Conservation (phyloP, 2,113 vertebrate genomes). For the Peromyscus leucopus region DNA sequence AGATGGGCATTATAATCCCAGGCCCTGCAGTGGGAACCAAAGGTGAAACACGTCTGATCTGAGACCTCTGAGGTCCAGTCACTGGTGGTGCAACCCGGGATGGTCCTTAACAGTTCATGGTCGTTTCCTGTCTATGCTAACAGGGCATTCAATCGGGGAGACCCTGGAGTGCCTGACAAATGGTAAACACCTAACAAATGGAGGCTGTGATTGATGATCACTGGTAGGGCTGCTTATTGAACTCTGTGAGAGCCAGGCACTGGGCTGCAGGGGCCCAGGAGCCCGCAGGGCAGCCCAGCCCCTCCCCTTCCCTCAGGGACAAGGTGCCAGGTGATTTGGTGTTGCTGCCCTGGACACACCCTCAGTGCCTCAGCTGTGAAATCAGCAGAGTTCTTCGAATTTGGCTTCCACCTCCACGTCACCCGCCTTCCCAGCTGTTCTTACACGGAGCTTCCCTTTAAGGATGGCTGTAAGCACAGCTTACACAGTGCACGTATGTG, state of each 20-base stretch:
- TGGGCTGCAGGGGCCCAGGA: background rate
- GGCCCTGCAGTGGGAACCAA: rapidly evolving
- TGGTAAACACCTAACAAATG: too few relatives aligned
- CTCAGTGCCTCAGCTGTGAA: background rate
- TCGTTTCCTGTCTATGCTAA: background rate
- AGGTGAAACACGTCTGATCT: background rate
- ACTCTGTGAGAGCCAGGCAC: background rate
- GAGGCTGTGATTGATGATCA: background rate
- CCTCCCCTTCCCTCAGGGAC: background rate
- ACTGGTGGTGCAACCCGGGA: background rate
- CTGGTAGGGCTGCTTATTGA: background rate
- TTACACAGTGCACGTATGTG: background rate
- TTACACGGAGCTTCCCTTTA: background rate
- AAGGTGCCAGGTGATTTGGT: background rate
- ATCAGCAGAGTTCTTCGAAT: background rate
- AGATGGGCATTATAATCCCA: background rate
- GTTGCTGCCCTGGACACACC: background rate
- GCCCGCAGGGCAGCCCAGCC: background rate
- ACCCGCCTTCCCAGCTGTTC: background rate
- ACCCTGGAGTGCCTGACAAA: background rate
- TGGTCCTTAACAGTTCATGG: background rate
- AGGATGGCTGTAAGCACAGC: background rate
- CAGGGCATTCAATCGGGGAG: background rate
- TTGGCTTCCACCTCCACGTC: background rate
- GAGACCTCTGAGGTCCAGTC: background rate